Evolutionary conservation across 1,140 invertebrate genomes (phyloP), one percentile per base, ranked within the genome.

Genomic region (Nasonia giraulti): DNA sequence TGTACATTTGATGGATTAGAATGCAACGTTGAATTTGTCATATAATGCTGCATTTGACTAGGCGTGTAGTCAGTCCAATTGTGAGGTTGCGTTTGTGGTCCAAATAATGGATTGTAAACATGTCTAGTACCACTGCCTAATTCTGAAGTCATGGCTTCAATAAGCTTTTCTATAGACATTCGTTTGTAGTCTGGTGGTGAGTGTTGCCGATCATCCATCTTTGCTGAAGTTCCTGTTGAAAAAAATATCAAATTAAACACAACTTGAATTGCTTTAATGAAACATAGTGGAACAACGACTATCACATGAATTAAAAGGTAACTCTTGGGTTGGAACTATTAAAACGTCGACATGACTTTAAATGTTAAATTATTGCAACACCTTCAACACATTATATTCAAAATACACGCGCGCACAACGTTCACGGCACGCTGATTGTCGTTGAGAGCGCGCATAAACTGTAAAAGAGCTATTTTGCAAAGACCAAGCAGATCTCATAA

Each of bases 91-190:
- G 89, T 69, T 86, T 92, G 91, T 82, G 91, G 92, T 37, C 92
- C 91, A 31, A 81, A 94, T 92, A 95, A 93, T 50, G 94, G 94
- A 20, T 94, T 93, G 86, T 95, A 95, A 37, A 37, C 33, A 87
- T 94, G 94, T 40, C 94, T 94, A 80, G 94, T 93, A 33, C 93
- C 92, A 89, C 89, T 94, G 86, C 95, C 93, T 50, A 94, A 92
- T 87, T 95, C 94, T 44, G 94, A 93, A 31, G 94, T 94, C 93
- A 95, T 95, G 80, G 94, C 93, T 84, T 94, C 93, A 37, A 95
- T 95, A 80, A 95, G 95, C 89, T 95, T 94, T 88, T 95, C 94
- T 86, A 95, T 91, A 20, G 94, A 91, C 86, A 92, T 90, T 33
- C 87, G 89, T 69, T 92, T 92, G 75, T 90, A 89, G 17, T 90